Base-by-base conservation (phyloP, 2,797 vertebrate genomes). In the Mus minutoides region DNA sequence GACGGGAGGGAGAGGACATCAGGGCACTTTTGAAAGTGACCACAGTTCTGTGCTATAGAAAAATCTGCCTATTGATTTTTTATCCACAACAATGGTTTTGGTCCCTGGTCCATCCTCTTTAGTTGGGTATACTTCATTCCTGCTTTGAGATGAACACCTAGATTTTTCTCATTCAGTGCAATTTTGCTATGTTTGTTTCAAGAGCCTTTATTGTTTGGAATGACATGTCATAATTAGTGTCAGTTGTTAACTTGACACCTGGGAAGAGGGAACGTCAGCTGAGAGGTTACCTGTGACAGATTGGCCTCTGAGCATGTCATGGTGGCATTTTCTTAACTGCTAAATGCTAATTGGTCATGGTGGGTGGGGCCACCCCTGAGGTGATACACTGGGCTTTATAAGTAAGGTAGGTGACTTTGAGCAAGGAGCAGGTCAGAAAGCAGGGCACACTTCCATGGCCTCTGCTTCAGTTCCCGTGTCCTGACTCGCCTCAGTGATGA, bases 41-140 rank as follows among this genome's bases (percentile, higher is more conserved):
- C 24, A 79, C 64, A 49, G 17, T 22, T 26, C 31, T 26, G 4
- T 62, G 52, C n/a, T 90, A 16, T 52, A 80, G 86, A 88, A 84
- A 84, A 84, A 67, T n/a, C 71, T 90, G 21, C 21, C 6, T 76
- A 13, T 37, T 90, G 90, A 60, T 87, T 76, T 95, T 87, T 94
- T 56, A 76, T 52, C 54, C 64, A 14, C n/a, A 49, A 64, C 86
- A 73, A 92, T 43, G 46, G 21, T 92, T 94, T 95, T 73, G 46
- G 78, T 21, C 31, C 77, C 37, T 43, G 22, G 78, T 91, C 58
- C 75, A 12, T 14, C 91, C 6, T 31, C 43, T 76, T 83, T 90
- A 62, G 69, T 54, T 88, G 56, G 49, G n/a, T 19, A 88, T 79
- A 88, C 85, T 37, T 43, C 14, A 37, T 19, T 54, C 26, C 19